Base-by-base conservation (phyloP, 2,797 vertebrate species). In the Cottoperca gobio region DNA sequence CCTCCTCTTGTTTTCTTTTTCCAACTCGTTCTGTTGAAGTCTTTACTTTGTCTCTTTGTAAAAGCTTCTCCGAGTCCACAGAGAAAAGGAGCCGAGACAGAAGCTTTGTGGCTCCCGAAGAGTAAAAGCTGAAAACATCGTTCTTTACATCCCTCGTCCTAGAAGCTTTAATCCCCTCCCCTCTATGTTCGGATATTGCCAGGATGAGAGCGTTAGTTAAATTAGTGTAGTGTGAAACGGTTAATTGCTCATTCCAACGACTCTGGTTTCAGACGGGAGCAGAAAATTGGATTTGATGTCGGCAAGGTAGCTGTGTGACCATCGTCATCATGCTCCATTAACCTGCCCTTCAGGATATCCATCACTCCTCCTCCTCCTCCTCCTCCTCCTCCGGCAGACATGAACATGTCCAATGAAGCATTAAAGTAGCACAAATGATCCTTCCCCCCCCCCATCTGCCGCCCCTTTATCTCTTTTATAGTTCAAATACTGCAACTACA, bases 321-420 rank as follows among this genome's bases (percentile, higher is more conserved):
- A 37, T 26, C 68, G 48, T 74, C 42, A 75, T 63, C 35, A 14
- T 57, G 45, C 53, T 60, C 46, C 45, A 76, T 70, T 74, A 70
- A 69, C 12, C 62, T 62, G 81, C 78, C 49, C 14, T 58, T n/a
- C 35, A 50, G 24, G 9, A 66, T 60, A 68, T 72, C 53, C 48
- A 57, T 72, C 75, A 52, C 65, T 65, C 43, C 26, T 21, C 26
- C 48, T n/a, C 23, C 26, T 21, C 26, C 48, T n/a, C 23, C 31
- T 33, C 26, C 26, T 26, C 4, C 24, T 68, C 9, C 24, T 63
- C 73, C 39, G 55, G 17, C 63, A 64, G 58, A 69, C 46, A 19
- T 43, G 46, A 79, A 54, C 68, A 28, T 4, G 55, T 4, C 53
- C 67, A 61, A 7, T 42, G 67, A 72, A 60, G 71, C 71, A 42